Base-by-base conservation (phyloP, 2,888 invertebrate species). In the Hermaeophaga mercurialis region DNA sequence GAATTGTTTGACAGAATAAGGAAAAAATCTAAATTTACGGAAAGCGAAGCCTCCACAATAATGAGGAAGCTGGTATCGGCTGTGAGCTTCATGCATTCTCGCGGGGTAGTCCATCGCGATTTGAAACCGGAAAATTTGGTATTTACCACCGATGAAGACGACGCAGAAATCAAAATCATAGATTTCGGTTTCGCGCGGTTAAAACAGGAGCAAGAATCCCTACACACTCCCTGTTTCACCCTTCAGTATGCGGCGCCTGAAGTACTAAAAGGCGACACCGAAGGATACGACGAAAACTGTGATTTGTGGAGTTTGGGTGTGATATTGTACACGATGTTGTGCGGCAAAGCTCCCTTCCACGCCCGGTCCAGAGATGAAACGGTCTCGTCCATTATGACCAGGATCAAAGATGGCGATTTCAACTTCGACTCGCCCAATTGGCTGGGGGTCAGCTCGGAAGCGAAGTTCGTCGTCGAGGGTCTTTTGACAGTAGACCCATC, bases 221-320 rank as follows among this genome's bases (percentile, higher is more conserved):
- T 87, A 69, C 84, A 83, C 78, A 94, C 95, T 0, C 96, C 97
- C 0, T 96, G 97, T 74, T 98, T 93, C 76, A 96, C 97, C 52
- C 78, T 95, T 39, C 90, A 91, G 69, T 98, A 97, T 79, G 97
- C 96, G 0, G 96, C 97, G 0, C 97, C 97, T 0, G 97, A 98
- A 76, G 93, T 96, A 8, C 81, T 98, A 38, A 79, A 79, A 1
- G 82, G 84, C 15, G 74, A 76, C 63, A 71, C 75, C 0, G 84
- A 85, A 64, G 88, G 90, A 22, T 97, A 97, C 79, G 92, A 94
- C 63, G 90, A 94, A 74, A 89, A 91, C 71, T 96, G 96, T 80
- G 98, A 98, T 80, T 80, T 96, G 56, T 98, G 97, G 95, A 94
- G 95, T 66, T 81, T 98, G 0, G 98, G 98, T 0, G 96, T 96